Percentiles rank a stretch among this genome's conserved stretches.
phyloP scores from a whole-genome alignment of 2,797 vertebrate species.

The Spheniscus humboldti region DNA sequence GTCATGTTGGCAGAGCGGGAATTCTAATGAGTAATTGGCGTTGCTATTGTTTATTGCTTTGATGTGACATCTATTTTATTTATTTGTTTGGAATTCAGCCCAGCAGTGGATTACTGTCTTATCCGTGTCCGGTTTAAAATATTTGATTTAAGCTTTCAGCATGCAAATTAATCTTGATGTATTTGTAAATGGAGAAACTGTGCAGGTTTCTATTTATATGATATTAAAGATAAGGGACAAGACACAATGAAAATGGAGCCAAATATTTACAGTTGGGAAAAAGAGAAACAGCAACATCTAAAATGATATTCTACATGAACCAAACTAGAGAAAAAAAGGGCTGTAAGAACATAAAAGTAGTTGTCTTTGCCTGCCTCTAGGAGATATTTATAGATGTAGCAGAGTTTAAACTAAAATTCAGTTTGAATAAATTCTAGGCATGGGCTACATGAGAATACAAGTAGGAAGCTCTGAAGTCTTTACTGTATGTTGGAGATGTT shows the following conservation, averaged over 20 bases:
- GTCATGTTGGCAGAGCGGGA: background rate
- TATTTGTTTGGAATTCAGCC: constrained; percentile 57
- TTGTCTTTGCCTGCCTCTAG: background rate
- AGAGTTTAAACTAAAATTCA: background rate
- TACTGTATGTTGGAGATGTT: background rate
- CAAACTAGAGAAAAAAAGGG: background rate
- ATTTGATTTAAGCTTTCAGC: constrained; percentile 61
- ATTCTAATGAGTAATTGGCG: background rate
- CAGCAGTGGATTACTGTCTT: constrained; percentile 62
- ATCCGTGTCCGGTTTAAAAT: constrained; percentile 52
- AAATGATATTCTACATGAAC: background rate
- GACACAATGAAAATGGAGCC: constrained; percentile 23
- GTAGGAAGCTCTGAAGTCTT: background rate
- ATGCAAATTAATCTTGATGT: constrained; percentile 63
- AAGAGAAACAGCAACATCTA: constrained; percentile 27
- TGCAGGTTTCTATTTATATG: constrained; percentile 48
- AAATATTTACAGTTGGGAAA: constrained; percentile 49
- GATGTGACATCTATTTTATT: constrained; percentile 15
- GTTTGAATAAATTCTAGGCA: background rate
- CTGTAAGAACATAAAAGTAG: background rate
- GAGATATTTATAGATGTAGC: background rate
- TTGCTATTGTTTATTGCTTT: constrained; percentile 40
- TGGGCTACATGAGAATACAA: background rate
- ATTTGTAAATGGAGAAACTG: constrained; percentile 28
- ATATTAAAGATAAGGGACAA: constrained; percentile 12